These are phyloP conservation scores for Drosophila ironensis DNA, from an alignment of 1,140 invertebrate species.

Conservation along the genomic window DNA sequence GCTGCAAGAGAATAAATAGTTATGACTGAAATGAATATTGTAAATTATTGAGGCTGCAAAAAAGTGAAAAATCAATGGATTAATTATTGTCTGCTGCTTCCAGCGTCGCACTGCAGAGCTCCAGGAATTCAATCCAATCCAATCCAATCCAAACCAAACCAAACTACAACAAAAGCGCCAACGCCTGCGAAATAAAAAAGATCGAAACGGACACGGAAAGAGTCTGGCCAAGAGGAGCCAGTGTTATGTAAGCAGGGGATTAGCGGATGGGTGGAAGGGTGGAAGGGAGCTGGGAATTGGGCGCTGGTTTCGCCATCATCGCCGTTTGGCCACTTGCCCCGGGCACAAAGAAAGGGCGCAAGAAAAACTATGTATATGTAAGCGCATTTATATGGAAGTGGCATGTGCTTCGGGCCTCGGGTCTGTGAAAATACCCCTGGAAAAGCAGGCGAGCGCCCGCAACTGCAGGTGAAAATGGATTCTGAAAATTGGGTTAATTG, in stretches of 20 bases:
- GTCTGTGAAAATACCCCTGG: constrained; percentile 44
- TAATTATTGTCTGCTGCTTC: constrained; percentile 54
- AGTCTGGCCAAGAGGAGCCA: constrained; percentile 38
- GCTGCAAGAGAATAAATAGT: constrained; percentile 40
- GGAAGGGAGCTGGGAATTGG: constrained; percentile 29
- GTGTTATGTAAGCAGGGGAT: constrained; percentile 19
- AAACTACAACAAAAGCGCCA: constrained; percentile 66
- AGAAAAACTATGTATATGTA: constrained; percentile 2
- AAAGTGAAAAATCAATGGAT: constrained; percentile 60
- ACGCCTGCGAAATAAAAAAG: constrained; percentile 49
- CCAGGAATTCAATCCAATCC: constrained; percentile 39
- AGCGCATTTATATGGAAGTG: constrained; percentile 7
- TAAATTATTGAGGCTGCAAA: constrained; percentile 72
- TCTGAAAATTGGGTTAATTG: constrained; percentile 81
- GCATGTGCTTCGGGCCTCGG: constrained; percentile 9
- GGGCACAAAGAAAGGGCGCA: constrained; percentile 6
- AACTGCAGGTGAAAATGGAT: constrained; percentile 76
- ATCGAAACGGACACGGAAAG: constrained; percentile 18
- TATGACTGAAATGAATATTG: constrained; percentile 43
- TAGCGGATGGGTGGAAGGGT: constrained; percentile 4
- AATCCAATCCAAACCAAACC: constrained; percentile 62
- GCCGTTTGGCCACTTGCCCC: constrained; percentile 33
- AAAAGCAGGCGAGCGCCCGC: constrained; percentile 37
- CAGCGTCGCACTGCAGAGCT: no score
- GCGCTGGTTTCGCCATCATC: constrained; percentile 22